These are phyloP conservation scores for Rhingia rostrata DNA, from an alignment of 2,888 invertebrate genomes.

Conservation along the genomic window DNA sequence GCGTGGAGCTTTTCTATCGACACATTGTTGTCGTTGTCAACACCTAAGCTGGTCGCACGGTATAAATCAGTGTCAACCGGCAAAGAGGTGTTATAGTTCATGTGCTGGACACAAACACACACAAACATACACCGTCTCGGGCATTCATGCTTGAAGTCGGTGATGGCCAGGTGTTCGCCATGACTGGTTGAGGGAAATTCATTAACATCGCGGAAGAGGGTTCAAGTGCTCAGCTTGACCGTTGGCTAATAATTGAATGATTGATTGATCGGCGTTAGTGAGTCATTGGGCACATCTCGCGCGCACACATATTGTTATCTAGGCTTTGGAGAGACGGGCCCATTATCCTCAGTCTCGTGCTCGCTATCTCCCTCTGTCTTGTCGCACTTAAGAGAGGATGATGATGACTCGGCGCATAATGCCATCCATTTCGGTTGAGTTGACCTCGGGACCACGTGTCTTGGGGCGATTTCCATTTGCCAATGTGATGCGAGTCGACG, in stretches of 20 bases:
- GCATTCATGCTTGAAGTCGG: constrained; percentile 3
- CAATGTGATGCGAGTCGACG: constrained; percentile 19
- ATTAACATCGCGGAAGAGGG: constrained; percentile 52
- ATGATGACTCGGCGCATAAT: constrained; percentile 66
- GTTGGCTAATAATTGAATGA: constrained; percentile 71
- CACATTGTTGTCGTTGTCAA: constrained; percentile 65
- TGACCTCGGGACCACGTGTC: constrained; percentile 72
- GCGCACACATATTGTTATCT: constrained; percentile 58
- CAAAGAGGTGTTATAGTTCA: constrained; percentile 68
- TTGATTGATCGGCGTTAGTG: constrained; percentile 73
- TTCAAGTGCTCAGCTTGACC: constrained; percentile 67
- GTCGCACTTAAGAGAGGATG: constrained; percentile 17
- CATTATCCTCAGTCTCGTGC: constrained; percentile 47
- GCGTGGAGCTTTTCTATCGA: constrained; percentile 50
- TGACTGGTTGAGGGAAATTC: constrained; percentile 43
- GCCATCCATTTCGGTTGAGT: constrained; percentile 63
- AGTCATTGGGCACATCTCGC: constrained; percentile 49
- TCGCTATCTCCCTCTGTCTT: background rate
- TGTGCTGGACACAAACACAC: constrained; percentile 34
- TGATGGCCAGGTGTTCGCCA: constrained; percentile 64
- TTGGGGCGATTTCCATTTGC: constrained; percentile 70
- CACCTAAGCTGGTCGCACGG: constrained; percentile 62
- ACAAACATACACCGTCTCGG: background rate
- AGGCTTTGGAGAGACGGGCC: constrained; percentile 33
- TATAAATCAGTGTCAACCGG: constrained; percentile 69